phyloP scores from a whole-genome alignment of 2,888 invertebrate species.

The Proisotoma minuta region DNA sequence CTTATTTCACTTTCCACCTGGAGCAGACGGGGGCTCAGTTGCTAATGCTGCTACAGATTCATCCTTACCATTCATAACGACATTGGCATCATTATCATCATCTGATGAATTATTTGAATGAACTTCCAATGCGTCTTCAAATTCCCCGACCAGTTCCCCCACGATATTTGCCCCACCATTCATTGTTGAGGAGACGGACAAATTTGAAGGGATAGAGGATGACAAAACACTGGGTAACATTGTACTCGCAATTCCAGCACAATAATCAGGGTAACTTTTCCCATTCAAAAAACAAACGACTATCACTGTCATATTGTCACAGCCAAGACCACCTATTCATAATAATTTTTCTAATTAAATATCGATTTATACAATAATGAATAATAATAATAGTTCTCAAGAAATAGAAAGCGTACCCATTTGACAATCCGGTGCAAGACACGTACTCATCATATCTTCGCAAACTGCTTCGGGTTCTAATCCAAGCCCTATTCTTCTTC shows the following conservation, averaged over 20 bases:
- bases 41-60: background rate
- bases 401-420: constrained; percentile 74
- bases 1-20: too few species aligned
- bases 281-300: constrained; percentile 71
- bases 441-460: constrained; percentile 89
- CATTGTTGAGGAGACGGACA: background rate
- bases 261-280: constrained; percentile 54
- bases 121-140: constrained; percentile 12
- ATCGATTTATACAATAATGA: background rate
- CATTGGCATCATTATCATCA: constrained; percentile 13
- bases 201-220: background rate
- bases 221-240: constrained; percentile 21
- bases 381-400: background rate
- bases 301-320: constrained; percentile 98
- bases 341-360: background rate
- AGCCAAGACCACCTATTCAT: constrained; percentile 95
- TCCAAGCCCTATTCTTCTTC: constrained; percentile 71
- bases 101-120: constrained; percentile 7
- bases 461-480: constrained; percentile 92
- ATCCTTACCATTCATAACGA: background rate
- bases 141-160: constrained; percentile 6
- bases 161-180: too few species aligned
- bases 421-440: constrained; percentile 93
- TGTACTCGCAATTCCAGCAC: constrained; percentile 49
- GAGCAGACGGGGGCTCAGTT: too few species aligned